Percentiles rank a stretch among this genome's conserved stretches.
Conservation (phyloP, 30 jellyfish, hydroid and myxozoan genomes). For the Calvadosia cruxmelitensis region DNA sequence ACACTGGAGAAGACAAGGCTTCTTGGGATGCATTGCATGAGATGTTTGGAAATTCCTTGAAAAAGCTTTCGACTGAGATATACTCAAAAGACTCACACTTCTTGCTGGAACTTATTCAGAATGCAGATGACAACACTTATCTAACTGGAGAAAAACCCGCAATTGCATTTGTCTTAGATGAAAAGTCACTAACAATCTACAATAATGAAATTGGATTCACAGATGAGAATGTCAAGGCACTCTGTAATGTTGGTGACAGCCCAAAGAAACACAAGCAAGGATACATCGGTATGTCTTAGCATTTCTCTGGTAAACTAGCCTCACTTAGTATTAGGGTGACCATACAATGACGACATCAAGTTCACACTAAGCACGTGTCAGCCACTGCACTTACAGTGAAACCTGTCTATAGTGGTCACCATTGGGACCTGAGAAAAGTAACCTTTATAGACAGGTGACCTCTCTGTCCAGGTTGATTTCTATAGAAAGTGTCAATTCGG, state of each 20-base stretch:
- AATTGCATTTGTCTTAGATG: constrained; percentile 56
- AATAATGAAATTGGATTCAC: constrained; percentile 75
- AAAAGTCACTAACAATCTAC: constrained; percentile 22
- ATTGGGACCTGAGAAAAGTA: too few species aligned
- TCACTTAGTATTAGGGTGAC: too few species aligned
- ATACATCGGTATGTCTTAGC: constrained; percentile 44
- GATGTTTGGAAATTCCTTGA: constrained; percentile 59
- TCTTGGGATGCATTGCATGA: constrained; percentile 35
- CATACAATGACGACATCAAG: too few species aligned
- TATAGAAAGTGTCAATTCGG: too few species aligned
- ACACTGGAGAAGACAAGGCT: constrained; percentile 30
- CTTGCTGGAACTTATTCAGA: constrained; percentile 77
- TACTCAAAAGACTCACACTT: constrained; percentile 83
- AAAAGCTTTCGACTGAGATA: constrained; percentile 64
- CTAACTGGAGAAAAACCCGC: constrained; percentile 55
- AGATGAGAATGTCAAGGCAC: constrained; percentile 47
- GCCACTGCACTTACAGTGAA: too few species aligned
- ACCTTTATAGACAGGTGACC: too few species aligned
- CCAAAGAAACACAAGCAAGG: constrained; percentile 86
- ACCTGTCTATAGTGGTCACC: too few species aligned
- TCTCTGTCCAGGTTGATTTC: too few species aligned
- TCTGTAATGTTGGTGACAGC: constrained; percentile 84
- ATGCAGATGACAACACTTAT: constrained; percentile 77
- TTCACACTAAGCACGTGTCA: too few species aligned
- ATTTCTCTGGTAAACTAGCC: too few species aligned